Conservation (phyloP, 2,113 vertebrate genomes). For the Xyliphius kryptos region DNA sequence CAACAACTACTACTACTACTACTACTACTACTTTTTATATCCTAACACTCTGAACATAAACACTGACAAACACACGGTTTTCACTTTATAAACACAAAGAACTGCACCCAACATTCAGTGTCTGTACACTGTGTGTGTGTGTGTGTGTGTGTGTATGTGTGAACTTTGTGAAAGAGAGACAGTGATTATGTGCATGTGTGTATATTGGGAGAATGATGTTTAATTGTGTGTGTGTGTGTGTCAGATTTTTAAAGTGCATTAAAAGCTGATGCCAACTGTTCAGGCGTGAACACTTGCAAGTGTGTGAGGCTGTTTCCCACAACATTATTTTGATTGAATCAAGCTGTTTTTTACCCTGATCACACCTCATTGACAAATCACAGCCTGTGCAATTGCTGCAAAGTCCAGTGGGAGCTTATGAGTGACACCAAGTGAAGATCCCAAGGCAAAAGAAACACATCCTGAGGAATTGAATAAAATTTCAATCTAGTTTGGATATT, state of each 20-base stretch:
- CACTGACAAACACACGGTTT: too few species aligned
- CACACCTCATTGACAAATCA: constrained; percentile 46
- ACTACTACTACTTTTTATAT: too few species aligned
- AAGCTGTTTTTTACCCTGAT: constrained; percentile 47
- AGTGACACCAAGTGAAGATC: constrained; percentile 52
- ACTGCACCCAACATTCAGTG: too few species aligned
- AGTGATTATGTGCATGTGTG: too few species aligned
- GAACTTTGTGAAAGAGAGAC: too few species aligned
- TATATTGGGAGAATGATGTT: too few species aligned
- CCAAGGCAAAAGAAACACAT: constrained; percentile 49
- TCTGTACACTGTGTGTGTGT: too few species aligned
- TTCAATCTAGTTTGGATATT: constrained; percentile 50
- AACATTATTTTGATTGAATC: constrained; percentile 53
- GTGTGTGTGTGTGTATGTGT: too few species aligned
- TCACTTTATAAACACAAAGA: too few species aligned
- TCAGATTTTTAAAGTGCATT: constrained; percentile 36
- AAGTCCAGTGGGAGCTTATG: constrained; percentile 40
- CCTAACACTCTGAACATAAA: too few species aligned
- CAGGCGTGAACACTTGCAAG: too few species aligned
- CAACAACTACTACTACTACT: too few species aligned
- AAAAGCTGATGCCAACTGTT: constrained; percentile 38
- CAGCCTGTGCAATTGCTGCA: constrained; percentile 26
- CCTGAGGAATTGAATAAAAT: constrained; percentile 45
- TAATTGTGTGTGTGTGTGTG: neutral
- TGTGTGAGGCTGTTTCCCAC: constrained; percentile 35